phyloP scores from a whole-genome alignment of 2,888 invertebrate species.

The Ellobium chinense region DNA sequence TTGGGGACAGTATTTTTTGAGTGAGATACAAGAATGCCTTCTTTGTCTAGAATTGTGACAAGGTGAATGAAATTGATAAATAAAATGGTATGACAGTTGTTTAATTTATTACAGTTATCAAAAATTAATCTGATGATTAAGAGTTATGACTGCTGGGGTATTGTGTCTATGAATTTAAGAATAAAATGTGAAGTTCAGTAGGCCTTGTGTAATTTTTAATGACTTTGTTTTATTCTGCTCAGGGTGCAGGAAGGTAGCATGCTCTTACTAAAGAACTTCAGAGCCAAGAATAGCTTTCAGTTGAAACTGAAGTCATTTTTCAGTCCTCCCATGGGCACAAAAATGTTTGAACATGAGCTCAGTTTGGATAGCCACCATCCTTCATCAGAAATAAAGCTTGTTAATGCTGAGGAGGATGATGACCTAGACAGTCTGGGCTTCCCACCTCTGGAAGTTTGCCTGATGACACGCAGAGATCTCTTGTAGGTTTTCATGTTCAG shows the following conservation, averaged over 20 bases:
- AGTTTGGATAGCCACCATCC: slow-evolving; percentile 62
- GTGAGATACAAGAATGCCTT: too few species aligned
- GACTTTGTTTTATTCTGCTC: slow-evolving; percentile 23
- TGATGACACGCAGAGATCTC: slow-evolving; percentile 55
- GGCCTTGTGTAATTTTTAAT: too few species aligned
- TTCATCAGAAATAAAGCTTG: slow-evolving; percentile 52
- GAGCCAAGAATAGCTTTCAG: slow-evolving; percentile 57
- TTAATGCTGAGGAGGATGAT: slow-evolving; percentile 43
- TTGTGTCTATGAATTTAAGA: too few species aligned
- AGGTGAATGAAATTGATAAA: too few species aligned
- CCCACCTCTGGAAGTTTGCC: slow-evolving; percentile 52
- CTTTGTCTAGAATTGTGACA: too few species aligned
- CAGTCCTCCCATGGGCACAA: slow-evolving; percentile 47
- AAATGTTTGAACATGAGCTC: slow-evolving; percentile 50
- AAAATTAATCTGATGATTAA: too few species aligned
- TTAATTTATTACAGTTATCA: too few species aligned
- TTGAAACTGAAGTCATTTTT: slow-evolving; percentile 43
- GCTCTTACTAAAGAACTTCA: slow-evolving; percentile 59
- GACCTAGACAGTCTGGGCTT: slow-evolving; percentile 48
- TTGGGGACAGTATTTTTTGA: too few species aligned
- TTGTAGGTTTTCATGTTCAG: slow-evolving; percentile 49
- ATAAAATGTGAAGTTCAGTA: too few species aligned
- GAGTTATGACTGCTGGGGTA: too few species aligned
- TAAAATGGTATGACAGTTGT: too few species aligned
- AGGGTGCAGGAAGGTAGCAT: slow-evolving; percentile 61